A percentile compares a stretch with the other conserved stretches of the same genome.
Evolutionary conservation across 1,140 invertebrate genomes (phyloP).

Genomic region (Halyomorpha halys): DNA sequence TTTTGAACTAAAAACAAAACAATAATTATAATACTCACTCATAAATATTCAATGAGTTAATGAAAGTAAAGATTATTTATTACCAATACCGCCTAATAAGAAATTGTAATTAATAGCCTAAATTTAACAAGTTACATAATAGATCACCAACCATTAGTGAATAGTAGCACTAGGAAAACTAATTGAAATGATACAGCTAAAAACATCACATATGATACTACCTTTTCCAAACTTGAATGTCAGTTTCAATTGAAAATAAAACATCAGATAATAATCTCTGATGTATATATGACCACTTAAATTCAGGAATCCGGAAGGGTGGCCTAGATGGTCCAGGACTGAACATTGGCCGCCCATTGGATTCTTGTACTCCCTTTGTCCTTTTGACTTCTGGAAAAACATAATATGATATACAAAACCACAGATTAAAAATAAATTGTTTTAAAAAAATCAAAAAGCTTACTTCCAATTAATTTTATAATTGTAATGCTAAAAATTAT

Average conservation of each 20-base stretch:
- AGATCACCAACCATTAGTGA: too few species aligned
- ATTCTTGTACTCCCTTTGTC: conserved; percentile 21
- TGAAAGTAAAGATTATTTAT: too few species aligned
- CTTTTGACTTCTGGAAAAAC: conserved; percentile 26
- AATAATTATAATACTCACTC: too few species aligned
- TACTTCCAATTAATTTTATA: background rate
- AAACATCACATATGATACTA: conserved; percentile 32
- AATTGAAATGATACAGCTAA: too few species aligned
- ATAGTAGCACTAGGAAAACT: too few species aligned
- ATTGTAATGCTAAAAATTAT: too few species aligned
- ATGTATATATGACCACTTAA: conserved; percentile 98
- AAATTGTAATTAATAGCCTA: too few species aligned
- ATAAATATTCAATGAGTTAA: too few species aligned
- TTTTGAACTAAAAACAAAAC: too few species aligned
- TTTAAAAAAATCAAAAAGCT: background rate
- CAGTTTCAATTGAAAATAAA: conserved; percentile 91
- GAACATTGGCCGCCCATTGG: conserved; percentile 65
- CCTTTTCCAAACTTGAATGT: conserved; percentile 87
- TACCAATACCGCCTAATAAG: too few species aligned
- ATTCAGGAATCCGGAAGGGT: conserved; percentile 97
- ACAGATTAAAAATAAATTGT: background rate
- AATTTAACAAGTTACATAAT: too few species aligned
- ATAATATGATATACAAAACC: background rate
- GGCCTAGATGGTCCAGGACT: conserved; percentile 89
- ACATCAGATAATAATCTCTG: conserved; percentile 93